These are phyloP conservation scores for Pteria penguin DNA, from an alignment of 2,888 invertebrate species.

Conservation along the genomic window DNA sequence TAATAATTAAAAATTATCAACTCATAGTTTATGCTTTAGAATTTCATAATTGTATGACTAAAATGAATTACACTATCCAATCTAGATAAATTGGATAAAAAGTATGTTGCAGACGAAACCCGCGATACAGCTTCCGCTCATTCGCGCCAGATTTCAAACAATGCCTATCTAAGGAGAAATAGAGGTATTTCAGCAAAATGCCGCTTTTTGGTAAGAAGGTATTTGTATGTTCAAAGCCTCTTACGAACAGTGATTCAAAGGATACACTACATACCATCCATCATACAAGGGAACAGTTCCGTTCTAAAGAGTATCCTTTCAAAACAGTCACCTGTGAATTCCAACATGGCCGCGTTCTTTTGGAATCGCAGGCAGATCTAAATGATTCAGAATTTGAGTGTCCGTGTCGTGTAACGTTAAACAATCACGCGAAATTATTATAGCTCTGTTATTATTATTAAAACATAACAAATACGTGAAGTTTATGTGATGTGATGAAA, in stretches of 20 bases:
- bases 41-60: no score
- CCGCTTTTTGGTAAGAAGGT: slow-evolving; percentile 76
- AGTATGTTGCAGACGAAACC: slow-evolving; percentile 31
- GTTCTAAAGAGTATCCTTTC: slow-evolving; percentile 78
- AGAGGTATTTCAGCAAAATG: slow-evolving; percentile 66
- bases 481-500: no score
- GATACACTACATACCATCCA: slow-evolving; percentile 73
- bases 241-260: slow-evolving; percentile 59
- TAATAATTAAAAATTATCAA: no score
- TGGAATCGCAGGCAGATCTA: no score
- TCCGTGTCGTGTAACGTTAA: no score
- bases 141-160: slow-evolving; percentile 79
- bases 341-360: slow-evolving; percentile 76
- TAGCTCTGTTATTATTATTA: no score
- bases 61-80: no score
- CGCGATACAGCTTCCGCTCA: slow-evolving; percentile 57
- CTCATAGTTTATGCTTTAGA: no score
- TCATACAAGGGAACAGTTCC: slow-evolving; percentile 78
- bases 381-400: no score
- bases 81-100: no score
- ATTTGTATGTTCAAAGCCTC: slow-evolving; percentile 65
- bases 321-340: slow-evolving; percentile 53
- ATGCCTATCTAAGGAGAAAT: slow-evolving; percentile 50
- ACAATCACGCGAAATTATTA: no score
- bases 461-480: no score